These are phyloP conservation scores for Geococcyx californianus DNA, from an alignment of 2,113 vertebrate species.

Conservation along the genomic window DNA sequence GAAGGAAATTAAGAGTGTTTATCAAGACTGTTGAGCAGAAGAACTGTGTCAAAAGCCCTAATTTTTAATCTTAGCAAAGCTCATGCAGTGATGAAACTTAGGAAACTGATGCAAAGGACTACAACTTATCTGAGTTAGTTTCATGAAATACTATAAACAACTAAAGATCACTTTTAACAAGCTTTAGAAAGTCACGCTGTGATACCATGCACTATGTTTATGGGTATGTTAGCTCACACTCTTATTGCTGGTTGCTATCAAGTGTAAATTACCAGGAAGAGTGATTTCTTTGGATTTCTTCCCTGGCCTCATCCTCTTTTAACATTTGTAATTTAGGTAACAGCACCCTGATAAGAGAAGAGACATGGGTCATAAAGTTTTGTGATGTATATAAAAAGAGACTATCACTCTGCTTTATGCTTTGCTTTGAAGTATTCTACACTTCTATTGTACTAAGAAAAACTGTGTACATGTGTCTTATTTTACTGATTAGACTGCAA, in stretches of 20 bases:
- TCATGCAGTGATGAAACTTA: not conserved
- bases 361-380: constrained; percentile 14
- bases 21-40: not conserved
- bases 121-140: not conserved
- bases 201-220: not conserved
- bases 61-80: not conserved
- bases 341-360: constrained; percentile 37
- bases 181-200: not conserved
- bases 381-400: not conserved
- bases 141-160: not conserved
- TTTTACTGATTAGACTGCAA: not conserved
- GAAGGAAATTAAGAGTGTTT: not conserved
- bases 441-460: not conserved
- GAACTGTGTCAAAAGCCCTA: not conserved
- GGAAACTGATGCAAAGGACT: not conserved
- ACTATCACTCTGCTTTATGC: not conserved
- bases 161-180: not conserved
- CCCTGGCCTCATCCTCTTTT: constrained; percentile 60
- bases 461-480: not conserved
- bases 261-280: constrained; percentile 38
- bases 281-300: constrained; percentile 43
- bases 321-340: constrained; percentile 39
- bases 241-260: not conserved
- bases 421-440: not conserved
- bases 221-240: not conserved